Conservation (phyloP, 2,888 invertebrate genomes). For the Euproctis similis region DNA sequence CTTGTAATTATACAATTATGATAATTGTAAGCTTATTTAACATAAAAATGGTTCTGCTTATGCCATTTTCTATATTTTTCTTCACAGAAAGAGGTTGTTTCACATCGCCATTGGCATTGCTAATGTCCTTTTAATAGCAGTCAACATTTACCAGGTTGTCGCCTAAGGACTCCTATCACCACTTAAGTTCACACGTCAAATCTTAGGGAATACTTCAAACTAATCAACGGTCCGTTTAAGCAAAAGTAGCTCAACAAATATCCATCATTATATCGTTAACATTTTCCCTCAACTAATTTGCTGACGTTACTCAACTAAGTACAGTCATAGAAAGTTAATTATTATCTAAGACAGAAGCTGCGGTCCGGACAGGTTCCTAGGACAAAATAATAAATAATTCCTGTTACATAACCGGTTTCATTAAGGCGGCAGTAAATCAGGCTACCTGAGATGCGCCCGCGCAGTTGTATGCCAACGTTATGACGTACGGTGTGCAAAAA, state of each 20-base stretch:
- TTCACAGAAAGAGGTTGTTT: no score
- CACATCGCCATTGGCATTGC: no score
- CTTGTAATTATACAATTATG: no score
- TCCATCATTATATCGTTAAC: slow-evolving; percentile 15
- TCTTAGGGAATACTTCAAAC: not conserved
- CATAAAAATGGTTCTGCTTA: no score
- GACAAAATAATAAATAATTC: slow-evolving; percentile 73
- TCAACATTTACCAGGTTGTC: not conserved
- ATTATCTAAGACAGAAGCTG: slow-evolving; percentile 64
- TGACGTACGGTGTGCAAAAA: slow-evolving; percentile 39
- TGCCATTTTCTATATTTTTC: no score
- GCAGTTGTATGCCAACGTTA: slow-evolving; percentile 42
- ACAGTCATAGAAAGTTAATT: slow-evolving; percentile 53
- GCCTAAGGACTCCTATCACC: not conserved
- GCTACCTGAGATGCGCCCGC: slow-evolving; percentile 60
- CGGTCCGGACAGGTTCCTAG: slow-evolving; percentile 49
- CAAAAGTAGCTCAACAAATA: slow-evolving; percentile 1
- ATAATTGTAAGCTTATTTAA: no score
- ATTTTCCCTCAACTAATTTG: slow-evolving; percentile 7
- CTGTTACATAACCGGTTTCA: slow-evolving; percentile 73
- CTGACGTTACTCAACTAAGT: slow-evolving; percentile 18
- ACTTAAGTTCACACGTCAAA: not conserved
- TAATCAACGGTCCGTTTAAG: not conserved
- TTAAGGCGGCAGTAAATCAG: slow-evolving; percentile 70
- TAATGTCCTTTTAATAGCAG: no score